phyloP scores from a whole-genome alignment of 2,113 vertebrate genomes.

The Propithecus coquereli region DNA sequence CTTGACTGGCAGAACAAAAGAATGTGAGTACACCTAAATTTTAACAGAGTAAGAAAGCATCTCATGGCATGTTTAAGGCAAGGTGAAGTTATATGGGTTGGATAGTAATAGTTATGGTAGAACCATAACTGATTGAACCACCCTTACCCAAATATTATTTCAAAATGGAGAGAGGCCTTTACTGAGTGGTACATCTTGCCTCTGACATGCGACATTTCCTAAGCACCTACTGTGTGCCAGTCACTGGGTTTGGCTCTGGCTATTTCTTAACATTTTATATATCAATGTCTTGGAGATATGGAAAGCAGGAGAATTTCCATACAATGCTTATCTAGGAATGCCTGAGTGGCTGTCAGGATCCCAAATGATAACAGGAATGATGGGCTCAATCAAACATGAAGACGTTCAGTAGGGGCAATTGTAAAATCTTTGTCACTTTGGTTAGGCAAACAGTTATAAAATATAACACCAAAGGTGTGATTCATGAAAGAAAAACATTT shows the following conservation, averaged over 20 bases:
- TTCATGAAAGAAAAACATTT: not conserved
- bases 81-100: not conserved
- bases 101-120: not conserved
- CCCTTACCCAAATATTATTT: not conserved
- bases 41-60: not conserved
- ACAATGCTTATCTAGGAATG: not conserved
- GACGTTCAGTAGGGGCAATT: not conserved
- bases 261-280: not conserved
- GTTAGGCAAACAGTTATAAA: not conserved
- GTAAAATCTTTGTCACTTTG: not conserved
- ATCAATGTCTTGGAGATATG: not conserved
- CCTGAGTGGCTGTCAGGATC: not conserved
- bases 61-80: not conserved
- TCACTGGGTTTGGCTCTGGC: not conserved
- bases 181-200: not conserved
- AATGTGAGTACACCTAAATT: not conserved
- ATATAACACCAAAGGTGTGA: not conserved
- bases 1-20: not conserved
- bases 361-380: conserved; percentile 1
- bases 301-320: not conserved
- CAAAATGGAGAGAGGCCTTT: not conserved
- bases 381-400: not conserved
- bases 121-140: not conserved
- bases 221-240: not conserved
- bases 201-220: not conserved